These are phyloP conservation scores for Euzophera pinguis DNA, from an alignment of 2,888 invertebrate species.

Conservation along the genomic window DNA sequence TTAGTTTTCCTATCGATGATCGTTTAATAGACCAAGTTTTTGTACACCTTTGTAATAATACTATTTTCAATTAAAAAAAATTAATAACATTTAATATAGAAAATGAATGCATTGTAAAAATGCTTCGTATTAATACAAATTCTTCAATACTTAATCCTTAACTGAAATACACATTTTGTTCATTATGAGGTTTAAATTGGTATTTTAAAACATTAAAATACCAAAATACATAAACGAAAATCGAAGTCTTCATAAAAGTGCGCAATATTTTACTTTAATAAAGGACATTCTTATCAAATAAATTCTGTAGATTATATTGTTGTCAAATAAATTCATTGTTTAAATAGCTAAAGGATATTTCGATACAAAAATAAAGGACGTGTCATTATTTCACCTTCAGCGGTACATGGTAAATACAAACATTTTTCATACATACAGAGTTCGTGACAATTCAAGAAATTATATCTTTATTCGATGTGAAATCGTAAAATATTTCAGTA, in stretches of 20 bases:
- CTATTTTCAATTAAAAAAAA: no score
- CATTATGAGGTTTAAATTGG: no score
- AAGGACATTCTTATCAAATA: neutral
- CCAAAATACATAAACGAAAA: neutral
- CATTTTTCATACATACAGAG: neutral
- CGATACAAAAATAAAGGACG: neutral
- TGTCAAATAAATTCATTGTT: constrained; percentile 5
- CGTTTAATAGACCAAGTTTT: no score
- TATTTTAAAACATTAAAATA: no score
- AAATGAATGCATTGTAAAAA: no score
- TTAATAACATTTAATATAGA: no score
- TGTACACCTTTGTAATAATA: no score
- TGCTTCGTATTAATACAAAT: no score
- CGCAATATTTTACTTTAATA: neutral
- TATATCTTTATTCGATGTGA: constrained; percentile 10
- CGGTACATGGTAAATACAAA: neutral
- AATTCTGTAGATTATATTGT: neutral
- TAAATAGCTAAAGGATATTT: neutral
- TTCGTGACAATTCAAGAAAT: constrained; percentile 7
- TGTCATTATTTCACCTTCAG: neutral
- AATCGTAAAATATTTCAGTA: constrained; percentile 19
- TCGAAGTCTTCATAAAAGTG: neutral
- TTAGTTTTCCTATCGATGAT: no score
- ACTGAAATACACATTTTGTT: no score
- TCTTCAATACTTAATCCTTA: no score